A percentile compares a stretch with the other conserved stretches of the same genome.
These are phyloP conservation scores for Lutraria rhynchaena DNA, from an alignment of 1,140 invertebrate species.

Conservation along the genomic window DNA sequence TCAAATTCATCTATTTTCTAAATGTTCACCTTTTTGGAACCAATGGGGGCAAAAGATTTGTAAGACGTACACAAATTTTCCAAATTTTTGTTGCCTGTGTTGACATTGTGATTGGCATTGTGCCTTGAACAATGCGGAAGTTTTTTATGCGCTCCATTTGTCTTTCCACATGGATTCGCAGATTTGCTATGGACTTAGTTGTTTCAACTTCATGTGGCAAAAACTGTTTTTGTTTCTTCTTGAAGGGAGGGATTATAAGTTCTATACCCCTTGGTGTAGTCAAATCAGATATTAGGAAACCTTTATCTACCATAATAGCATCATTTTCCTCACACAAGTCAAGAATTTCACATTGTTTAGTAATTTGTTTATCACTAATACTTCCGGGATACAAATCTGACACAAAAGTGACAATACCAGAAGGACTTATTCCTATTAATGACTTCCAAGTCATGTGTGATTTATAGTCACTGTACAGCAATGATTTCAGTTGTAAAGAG, in stretches of 20 bases:
- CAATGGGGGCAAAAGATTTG: slow-evolving; percentile 9
- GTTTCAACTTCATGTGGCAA: background rate
- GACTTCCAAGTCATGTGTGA: slow-evolving; percentile 55
- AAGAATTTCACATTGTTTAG: slow-evolving; percentile 19
- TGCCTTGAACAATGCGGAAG: slow-evolving; percentile 43
- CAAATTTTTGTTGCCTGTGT: slow-evolving; percentile 35
- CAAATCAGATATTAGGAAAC: slow-evolving; percentile 43
- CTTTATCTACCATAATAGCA: slow-evolving; percentile 51
- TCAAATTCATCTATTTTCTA: too few relatives aligned
- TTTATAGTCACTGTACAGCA: slow-evolving; percentile 59
- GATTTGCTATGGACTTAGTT: slow-evolving; percentile 31
- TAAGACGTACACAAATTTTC: slow-evolving; percentile 24
- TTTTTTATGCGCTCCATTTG: slow-evolving; percentile 55
- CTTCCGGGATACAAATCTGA: slow-evolving; percentile 18
- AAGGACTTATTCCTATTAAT: slow-evolving; percentile 43
- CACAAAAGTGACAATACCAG: slow-evolving; percentile 41
- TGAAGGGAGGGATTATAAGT: slow-evolving; percentile 53
- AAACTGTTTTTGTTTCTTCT: slow-evolving; percentile 18
- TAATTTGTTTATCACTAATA: slow-evolving; percentile 51
- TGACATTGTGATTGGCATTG: slow-evolving; percentile 34
- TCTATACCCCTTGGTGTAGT: slow-evolving; percentile 27
- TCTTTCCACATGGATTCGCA: slow-evolving; percentile 48
- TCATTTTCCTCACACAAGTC: slow-evolving; percentile 22
- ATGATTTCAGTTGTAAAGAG: slow-evolving; percentile 35
- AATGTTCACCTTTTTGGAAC: background rate